Percentiles rank a stretch among this genome's conserved stretches.
Conservation (phyloP, 2,888 invertebrate genomes). For the Dryadula phaetusa region DNA sequence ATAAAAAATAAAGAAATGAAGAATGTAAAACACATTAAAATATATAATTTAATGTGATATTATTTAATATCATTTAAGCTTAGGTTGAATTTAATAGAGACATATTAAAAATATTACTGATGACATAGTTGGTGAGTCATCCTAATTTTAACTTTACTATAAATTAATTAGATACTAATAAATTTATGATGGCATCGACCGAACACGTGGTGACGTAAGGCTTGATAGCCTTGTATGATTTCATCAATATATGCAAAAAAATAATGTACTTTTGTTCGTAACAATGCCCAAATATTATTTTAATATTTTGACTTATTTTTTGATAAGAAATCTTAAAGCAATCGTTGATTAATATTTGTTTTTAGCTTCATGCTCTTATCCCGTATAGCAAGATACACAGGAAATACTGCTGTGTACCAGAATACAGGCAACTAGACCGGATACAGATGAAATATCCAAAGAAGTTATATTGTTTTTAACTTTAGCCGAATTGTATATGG, state of each 20-base stretch:
- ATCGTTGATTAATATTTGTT: too few relatives aligned
- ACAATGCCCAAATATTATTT: not conserved
- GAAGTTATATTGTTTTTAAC: too few relatives aligned
- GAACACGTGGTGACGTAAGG: constrained; percentile 31
- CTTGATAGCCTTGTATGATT: constrained; percentile 29
- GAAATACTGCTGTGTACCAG: too few relatives aligned
- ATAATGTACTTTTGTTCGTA: constrained; percentile 5
- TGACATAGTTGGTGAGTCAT: constrained; percentile 35
- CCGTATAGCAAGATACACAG: too few relatives aligned
- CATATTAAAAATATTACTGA: not conserved
- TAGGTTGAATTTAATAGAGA: not conserved
- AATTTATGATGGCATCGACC: constrained; percentile 34
- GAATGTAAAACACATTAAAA: too few relatives aligned
- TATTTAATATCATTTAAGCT: not conserved
- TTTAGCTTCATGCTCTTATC: too few relatives aligned
- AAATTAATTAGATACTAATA: constrained; percentile 26
- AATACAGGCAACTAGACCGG: too few relatives aligned
- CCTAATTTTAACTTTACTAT: constrained; percentile 16
- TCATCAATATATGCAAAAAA: constrained; percentile 22
- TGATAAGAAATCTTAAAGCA: too few relatives aligned
- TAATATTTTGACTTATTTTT: not conserved
- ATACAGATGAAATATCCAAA: too few relatives aligned
- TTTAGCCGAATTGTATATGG: too few relatives aligned
- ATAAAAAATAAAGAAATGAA: too few relatives aligned
- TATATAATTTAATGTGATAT: not conserved